Evolutionary conservation across 2,797 vertebrate species (phyloP).

Genomic region (Manis pentadactyla): DNA sequence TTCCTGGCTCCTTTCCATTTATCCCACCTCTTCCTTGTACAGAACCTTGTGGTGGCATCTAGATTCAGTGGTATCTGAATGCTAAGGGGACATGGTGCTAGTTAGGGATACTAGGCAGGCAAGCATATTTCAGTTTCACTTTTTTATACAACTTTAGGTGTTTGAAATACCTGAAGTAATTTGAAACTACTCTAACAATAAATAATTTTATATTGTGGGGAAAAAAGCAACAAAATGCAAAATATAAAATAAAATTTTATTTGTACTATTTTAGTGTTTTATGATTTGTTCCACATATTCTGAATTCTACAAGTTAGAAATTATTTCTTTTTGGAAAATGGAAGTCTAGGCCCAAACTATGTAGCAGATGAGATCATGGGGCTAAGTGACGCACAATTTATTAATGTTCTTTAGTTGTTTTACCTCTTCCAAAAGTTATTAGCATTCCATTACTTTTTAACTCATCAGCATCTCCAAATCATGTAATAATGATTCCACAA

Average conservation of each 20-base stretch:
- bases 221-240: neutral
- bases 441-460: slow-evolving; percentile 50
- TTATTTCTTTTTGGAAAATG: neutral
- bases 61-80: neutral
- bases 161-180: neutral
- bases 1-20: neutral
- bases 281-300: neutral
- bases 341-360: neutral
- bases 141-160: neutral
- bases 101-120: fast-evolving
- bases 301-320: neutral
- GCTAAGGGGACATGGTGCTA: neutral
- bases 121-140: neutral
- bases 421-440: slow-evolving; percentile 29
- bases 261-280: neutral
- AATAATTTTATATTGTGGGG: neutral
- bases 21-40: neutral
- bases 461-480: slow-evolving; percentile 70
- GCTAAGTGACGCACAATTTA: neutral
- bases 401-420: neutral
- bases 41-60: neutral
- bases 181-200: neutral
- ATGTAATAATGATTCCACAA: slow-evolving; percentile 79
- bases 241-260: neutral
- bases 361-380: neutral